A percentile compares a stretch with the other conserved stretches of the same genome.
These are phyloP conservation scores for Macheiramphus alcinus DNA, from an alignment of 2,113 vertebrate genomes.

Conservation along the genomic window DNA sequence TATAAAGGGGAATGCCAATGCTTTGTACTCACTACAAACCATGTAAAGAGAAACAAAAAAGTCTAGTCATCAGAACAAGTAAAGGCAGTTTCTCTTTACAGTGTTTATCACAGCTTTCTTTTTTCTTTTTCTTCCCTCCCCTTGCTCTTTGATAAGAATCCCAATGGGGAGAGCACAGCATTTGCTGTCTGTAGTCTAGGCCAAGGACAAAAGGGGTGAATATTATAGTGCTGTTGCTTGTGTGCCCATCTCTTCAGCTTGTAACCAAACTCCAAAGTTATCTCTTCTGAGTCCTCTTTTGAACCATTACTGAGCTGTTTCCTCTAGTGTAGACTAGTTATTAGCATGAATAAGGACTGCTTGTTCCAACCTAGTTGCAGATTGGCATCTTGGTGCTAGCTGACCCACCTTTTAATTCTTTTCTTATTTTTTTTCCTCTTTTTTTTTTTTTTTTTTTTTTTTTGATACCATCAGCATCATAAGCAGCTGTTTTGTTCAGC, in stretches of 20 bases:
- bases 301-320: background rate
- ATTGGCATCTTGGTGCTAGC: background rate
- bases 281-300: background rate
- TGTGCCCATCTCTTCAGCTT: background rate
- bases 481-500: background rate
- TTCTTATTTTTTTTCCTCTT: background rate
- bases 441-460: background rate
- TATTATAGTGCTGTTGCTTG: background rate
- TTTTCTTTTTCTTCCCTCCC: background rate
- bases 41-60: background rate
- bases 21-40: background rate
- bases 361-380: background rate
- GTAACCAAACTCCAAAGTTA: background rate
- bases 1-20: background rate
- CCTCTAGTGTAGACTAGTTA: background rate
- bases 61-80: background rate
- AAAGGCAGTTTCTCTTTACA: slow-evolving; percentile 10
- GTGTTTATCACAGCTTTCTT: background rate
- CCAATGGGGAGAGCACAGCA: background rate
- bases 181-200: background rate
- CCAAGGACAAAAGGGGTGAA: background rate
- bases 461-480: background rate
- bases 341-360: background rate
- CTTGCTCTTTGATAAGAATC: slow-evolving; percentile 6
- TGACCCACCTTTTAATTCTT: background rate